Evolutionary conservation across 2,888 invertebrate genomes (phyloP).

Genomic region (Tetragonula carbonaria): DNA sequence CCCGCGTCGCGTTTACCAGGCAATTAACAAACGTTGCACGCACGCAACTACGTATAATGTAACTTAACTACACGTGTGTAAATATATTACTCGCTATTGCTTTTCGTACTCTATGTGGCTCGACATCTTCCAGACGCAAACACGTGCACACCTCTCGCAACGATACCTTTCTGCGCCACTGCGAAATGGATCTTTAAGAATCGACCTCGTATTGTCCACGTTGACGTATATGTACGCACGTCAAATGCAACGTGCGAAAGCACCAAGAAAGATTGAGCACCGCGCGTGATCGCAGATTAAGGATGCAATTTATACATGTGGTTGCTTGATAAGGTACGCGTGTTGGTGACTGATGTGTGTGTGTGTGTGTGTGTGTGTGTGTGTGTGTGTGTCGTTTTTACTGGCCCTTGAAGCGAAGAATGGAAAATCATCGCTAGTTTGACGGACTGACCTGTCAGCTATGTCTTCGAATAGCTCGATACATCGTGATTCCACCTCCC

Average conservation of each 20-base stretch:
- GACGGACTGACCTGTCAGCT: slow-evolving; percentile 43
- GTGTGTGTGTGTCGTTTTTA: slow-evolving; percentile 19
- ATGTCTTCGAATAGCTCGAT: slow-evolving; percentile 38
- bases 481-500: not conserved
- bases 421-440: slow-evolving; percentile 42
- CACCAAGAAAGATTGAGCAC: slow-evolving; percentile 77
- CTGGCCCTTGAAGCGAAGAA: slow-evolving; percentile 52
- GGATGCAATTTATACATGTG: slow-evolving; percentile 49
- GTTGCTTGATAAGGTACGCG: slow-evolving; percentile 31
- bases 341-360: not conserved
- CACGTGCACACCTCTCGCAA: slow-evolving; percentile 21
- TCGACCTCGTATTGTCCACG: slow-evolving; percentile 60
- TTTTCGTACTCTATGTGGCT: slow-evolving; percentile 18
- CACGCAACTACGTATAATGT: not conserved
- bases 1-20: not conserved
- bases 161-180: slow-evolving; percentile 18
- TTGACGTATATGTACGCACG: slow-evolving; percentile 48
- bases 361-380: not conserved
- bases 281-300: slow-evolving; percentile 62
- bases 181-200: slow-evolving; percentile 54
- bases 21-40: not conserved
- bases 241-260: slow-evolving; percentile 68
- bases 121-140: slow-evolving; percentile 25
- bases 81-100: slow-evolving; percentile 25
- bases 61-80: not conserved